Percentiles rank a stretch among this genome's conserved stretches.
Conservation (phyloP, 2,797 vertebrate species). For the Enteromius paludinosus region DNA sequence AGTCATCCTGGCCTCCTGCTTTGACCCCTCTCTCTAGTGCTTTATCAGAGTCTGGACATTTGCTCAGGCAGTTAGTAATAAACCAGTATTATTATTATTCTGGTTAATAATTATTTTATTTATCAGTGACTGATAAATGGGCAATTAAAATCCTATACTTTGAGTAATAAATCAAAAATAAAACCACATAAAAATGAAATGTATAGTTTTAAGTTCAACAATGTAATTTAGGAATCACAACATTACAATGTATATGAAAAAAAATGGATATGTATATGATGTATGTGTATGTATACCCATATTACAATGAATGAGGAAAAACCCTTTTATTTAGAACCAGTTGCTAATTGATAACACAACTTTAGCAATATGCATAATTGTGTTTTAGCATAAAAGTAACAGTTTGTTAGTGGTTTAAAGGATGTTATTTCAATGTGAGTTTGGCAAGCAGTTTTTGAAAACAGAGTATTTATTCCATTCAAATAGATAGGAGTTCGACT, state of each 20-base stretch:
- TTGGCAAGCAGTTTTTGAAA: background rate
- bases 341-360: background rate
- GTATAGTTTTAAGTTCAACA: background rate
- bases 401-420: background rate
- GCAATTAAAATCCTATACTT: background rate
- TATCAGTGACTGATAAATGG: background rate
- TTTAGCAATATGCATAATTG: background rate
- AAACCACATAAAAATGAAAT: background rate
- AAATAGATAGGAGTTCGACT: background rate
- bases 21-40: slow-evolving; percentile 13
- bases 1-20: slow-evolving; percentile 21
- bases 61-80: background rate
- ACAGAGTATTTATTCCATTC: background rate
- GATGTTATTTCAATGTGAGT: background rate
- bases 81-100: background rate
- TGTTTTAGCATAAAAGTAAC: background rate
- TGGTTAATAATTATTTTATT: slow-evolving; percentile 7
- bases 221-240: background rate
- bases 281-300: background rate
- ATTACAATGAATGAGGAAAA: background rate
- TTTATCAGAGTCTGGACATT: background rate
- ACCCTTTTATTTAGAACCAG: background rate
- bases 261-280: too few species aligned
- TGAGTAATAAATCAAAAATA: background rate
- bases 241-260: background rate